phyloP scores from a whole-genome alignment of 2,113 vertebrate genomes.

The Grus americana region DNA sequence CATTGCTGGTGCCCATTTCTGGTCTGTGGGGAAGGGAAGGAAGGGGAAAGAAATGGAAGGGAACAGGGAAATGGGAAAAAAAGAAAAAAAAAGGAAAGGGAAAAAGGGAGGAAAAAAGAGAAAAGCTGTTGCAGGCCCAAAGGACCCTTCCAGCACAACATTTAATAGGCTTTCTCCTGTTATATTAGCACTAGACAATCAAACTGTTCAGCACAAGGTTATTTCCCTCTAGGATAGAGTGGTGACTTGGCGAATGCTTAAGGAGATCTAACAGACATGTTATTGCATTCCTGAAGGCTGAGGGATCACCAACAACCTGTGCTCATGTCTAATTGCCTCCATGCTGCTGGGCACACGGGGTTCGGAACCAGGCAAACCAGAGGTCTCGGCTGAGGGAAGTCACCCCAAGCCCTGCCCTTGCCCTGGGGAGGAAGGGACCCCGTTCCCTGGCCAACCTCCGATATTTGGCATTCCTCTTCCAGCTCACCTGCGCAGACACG shows the following conservation, averaged over 20 bases:
- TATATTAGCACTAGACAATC: constrained; percentile 39
- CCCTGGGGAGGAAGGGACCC: background rate
- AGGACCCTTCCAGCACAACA: background rate
- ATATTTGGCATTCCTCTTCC: background rate
- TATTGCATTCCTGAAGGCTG: constrained; percentile 61
- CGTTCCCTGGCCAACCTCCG: background rate
- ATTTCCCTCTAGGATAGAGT: constrained; percentile 9
- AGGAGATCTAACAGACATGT: constrained; percentile 49
- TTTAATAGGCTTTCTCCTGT: constrained; percentile 31
- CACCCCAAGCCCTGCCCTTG: background rate
- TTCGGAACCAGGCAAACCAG: background rate
- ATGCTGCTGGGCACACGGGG: background rate
- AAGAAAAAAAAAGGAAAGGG: background rate
- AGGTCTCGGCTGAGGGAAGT: background rate
- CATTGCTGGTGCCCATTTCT: background rate
- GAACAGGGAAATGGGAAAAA: background rate
- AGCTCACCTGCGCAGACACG: background rate
- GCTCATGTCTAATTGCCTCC: constrained; percentile 43
- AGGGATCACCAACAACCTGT: background rate
- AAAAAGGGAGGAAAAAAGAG: background rate
- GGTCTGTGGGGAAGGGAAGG: background rate
- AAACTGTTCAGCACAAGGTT: constrained; percentile 2
- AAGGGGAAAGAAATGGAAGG: background rate
- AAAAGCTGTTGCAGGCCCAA: background rate
- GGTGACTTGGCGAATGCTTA: background rate